Conservation (phyloP, 2,113 vertebrate genomes). For the Cinclus cinclus region DNA sequence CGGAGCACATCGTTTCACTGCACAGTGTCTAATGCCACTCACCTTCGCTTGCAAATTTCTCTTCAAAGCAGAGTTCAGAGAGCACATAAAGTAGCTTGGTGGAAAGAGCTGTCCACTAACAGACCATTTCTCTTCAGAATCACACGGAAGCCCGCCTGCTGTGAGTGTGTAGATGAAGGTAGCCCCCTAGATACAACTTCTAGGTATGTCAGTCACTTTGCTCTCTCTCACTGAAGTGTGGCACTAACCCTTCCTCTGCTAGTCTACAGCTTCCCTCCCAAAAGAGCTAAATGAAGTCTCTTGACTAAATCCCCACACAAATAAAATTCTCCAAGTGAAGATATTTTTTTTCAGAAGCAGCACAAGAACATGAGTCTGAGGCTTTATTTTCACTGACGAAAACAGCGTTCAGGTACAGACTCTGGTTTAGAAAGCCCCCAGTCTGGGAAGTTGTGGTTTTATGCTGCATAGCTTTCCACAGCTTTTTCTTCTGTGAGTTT, state of each 20-base stretch:
- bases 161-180: slow-evolving; percentile 31
- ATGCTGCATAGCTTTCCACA: neutral
- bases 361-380: neutral
- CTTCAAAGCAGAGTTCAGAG: slow-evolving; percentile 21
- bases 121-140: slow-evolving; percentile 5
- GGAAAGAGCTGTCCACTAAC: slow-evolving; percentile 4
- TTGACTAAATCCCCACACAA: neutral
- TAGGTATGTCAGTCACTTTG: neutral
- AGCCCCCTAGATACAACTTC: neutral
- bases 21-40: neutral
- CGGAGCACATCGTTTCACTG: neutral
- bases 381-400: neutral
- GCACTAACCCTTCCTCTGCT: neutral
- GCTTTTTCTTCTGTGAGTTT: neutral
- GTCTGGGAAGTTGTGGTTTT: rapidly evolving
- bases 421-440: neutral
- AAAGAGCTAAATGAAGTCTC: neutral
- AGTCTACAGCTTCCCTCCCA: neutral
- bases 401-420: neutral
- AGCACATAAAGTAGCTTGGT: neutral
- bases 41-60: neutral
- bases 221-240: rapidly evolving
- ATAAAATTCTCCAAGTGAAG: neutral
- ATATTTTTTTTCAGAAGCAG: neutral
- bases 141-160: slow-evolving; percentile 31